Evolutionary conservation across 2,797 vertebrate species (phyloP), one percentile per base, ranked within the genome.

Genomic region (Amazona finschi): DNA sequence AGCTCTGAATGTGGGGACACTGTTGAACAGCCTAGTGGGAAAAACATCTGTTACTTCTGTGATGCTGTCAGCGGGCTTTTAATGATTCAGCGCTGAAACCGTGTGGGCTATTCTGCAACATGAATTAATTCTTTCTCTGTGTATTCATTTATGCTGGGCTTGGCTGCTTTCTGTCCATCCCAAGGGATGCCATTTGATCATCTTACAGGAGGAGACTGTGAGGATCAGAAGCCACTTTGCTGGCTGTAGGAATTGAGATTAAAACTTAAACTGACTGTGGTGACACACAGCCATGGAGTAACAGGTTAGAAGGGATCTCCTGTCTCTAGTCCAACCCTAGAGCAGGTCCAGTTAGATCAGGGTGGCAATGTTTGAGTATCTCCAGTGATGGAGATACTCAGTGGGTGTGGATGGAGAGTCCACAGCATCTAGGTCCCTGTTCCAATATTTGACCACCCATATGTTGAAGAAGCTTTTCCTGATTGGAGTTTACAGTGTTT

Each of bases 301-400:
- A 2, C 55, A 28, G 74, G 52, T 15, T 4, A 9, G 41, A 6
- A 33, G 46, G 50, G 50, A 52, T 7, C 49, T n/a, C 21, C 2
- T 53, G 15, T 39, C 27, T 71, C 15, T 9, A 22, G 27, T 20
- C 57, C 60, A 16, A 0, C 31, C 52, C 30, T 10, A 21, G 14
- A 52, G 39, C 21, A 12, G 18, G 18, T 43, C 47, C 30, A 1
- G 1, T 41, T 5, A 13, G 33, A 17, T n/a, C 2, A 24, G n/a
- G 53, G 8, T 50, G 49, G 16, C 0, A 8, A 15, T 4, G 14
- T 18, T 5, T 0, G 21, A 15, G 0, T 12, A 7, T 20, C 49
- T 65, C 86, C 46, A 39, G 4, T 8, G 30, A 5, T 39, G 41
- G 65, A 53, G 65, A 53, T n/a, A 4, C 0, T 60, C 39, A 5